Conservation (phyloP, 2,797 vertebrate species). For the Phataginus tetradactyla region DNA sequence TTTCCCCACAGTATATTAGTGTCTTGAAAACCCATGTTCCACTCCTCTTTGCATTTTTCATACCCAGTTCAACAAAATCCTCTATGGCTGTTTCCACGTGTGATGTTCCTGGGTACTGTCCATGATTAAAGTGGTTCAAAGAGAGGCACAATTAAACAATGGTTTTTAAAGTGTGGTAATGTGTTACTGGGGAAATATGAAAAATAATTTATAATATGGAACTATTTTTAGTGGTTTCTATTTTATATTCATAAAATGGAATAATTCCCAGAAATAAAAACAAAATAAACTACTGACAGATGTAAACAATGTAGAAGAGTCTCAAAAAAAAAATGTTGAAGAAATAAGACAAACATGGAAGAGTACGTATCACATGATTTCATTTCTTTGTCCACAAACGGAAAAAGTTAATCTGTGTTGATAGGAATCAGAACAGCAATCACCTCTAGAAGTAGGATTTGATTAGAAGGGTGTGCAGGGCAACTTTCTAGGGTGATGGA, state of each 20-base stretch:
- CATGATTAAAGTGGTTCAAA: background rate
- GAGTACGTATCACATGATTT: background rate
- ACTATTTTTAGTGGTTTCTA: background rate
- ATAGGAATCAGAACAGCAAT: background rate
- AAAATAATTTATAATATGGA: background rate
- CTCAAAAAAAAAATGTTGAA: background rate
- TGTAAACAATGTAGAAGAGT: background rate
- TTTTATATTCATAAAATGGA: slow-evolving; percentile 5
- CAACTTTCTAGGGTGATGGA: background rate
- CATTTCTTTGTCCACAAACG: background rate
- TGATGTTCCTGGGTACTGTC: background rate
- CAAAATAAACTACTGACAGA: background rate
- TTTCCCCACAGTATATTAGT: background rate
- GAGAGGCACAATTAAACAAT: background rate
- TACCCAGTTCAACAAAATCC: background rate
- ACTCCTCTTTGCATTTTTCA: background rate
- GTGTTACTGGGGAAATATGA: background rate
- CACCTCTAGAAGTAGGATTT: background rate
- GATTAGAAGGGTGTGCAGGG: background rate
- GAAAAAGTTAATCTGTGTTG: background rate
- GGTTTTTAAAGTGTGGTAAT: background rate
- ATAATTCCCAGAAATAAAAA: background rate
- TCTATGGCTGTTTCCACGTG: background rate
- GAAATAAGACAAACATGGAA: background rate
- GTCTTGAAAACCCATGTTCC: background rate